Percentiles rank a stretch among this genome's conserved stretches.
phyloP scores from a whole-genome alignment of 2,888 invertebrate species.

The Ariolimax columbianus region DNA sequence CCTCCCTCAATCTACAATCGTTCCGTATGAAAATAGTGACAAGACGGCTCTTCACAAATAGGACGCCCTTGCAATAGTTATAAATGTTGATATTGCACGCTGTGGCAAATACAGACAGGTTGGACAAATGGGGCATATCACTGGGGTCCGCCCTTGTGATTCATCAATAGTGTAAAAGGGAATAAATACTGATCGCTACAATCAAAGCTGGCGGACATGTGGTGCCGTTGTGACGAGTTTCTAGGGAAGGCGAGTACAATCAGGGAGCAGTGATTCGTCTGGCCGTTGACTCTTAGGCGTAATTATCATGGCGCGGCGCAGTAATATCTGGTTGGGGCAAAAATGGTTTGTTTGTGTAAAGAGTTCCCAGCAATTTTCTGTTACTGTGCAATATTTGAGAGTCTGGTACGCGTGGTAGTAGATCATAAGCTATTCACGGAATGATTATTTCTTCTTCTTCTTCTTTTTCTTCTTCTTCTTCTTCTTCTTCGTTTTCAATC shows the following conservation, averaged over 20 bases:
- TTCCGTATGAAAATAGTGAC: background rate
- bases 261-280: background rate
- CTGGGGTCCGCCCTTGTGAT: background rate
- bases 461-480: no score
- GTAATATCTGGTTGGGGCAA: background rate
- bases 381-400: no score
- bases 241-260: background rate
- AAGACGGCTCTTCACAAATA: background rate
- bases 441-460: no score
- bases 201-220: background rate
- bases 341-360: background rate
- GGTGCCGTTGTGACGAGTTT: background rate
- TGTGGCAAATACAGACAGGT: background rate
- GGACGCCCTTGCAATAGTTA: background rate
- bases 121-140: slow-evolving; percentile 11
- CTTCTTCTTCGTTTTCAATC: no score
- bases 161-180: background rate
- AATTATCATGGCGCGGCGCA: background rate
- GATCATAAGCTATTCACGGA: no score
- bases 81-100: slow-evolving; percentile 6
- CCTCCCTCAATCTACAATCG: background rate
- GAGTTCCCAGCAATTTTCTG: no score
- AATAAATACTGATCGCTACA: background rate
- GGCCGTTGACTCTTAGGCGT: background rate
- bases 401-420: no score